Evolutionary conservation across 2,113 vertebrate genomes (phyloP).

Genomic region (Spilogale gracilis): DNA sequence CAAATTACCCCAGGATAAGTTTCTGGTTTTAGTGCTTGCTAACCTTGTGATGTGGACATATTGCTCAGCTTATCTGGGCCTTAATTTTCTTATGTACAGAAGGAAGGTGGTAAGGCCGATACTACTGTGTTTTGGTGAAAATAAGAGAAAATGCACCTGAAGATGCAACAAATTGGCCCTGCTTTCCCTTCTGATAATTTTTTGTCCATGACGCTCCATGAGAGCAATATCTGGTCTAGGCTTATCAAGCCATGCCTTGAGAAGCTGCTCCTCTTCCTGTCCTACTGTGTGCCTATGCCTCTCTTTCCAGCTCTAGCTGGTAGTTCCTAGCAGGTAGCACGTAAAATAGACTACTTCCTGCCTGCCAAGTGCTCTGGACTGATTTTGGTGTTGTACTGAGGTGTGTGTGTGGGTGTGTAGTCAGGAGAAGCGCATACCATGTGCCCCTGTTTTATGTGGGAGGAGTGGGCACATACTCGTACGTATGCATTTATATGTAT

Average conservation of each 20-base stretch:
- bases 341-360: not conserved
- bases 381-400: not conserved
- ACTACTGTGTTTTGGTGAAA: not conserved
- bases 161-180: not conserved
- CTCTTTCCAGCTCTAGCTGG: not conserved
- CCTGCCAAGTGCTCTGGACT: not conserved
- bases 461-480: not conserved
- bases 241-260: not conserved
- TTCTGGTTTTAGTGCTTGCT: not conserved
- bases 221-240: not conserved
- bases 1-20: not conserved
- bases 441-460: not conserved
- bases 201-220: not conserved
- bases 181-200: not conserved
- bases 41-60: not conserved
- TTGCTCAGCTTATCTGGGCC: not conserved
- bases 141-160: not conserved
- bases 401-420: not conserved
- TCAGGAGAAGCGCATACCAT: not conserved
- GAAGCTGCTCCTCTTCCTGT: not conserved
- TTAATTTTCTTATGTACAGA: not conserved
- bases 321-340: not conserved
- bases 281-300: accelerated
- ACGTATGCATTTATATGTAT: not conserved
- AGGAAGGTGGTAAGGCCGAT: not conserved